A percentile compares a stretch with the other conserved stretches of the same genome.
Conservation (phyloP, 2,113 vertebrate species). For the Chloroceryle aenea region DNA sequence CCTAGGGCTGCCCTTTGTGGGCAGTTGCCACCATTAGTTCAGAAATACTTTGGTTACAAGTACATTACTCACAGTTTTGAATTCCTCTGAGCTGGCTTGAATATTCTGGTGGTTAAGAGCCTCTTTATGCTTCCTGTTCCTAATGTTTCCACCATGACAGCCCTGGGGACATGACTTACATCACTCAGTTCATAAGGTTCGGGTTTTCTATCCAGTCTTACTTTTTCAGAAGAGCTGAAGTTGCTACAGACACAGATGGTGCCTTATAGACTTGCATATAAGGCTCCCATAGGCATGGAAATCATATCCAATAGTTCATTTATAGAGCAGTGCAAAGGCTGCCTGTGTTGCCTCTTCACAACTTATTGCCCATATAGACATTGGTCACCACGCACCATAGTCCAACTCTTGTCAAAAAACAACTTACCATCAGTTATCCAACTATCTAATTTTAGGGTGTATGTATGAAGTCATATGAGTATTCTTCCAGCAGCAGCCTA, state of each 20-base stretch:
- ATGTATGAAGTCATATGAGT: neutral
- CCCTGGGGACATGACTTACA: neutral
- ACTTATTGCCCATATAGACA: neutral
- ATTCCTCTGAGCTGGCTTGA: neutral
- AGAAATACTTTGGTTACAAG: neutral
- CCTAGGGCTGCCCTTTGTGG: neutral
- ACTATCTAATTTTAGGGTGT: neutral
- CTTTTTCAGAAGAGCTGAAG: neutral
- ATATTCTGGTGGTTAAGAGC: neutral
- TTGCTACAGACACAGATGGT: neutral
- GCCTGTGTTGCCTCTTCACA: rapidly evolving
- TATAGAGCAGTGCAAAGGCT: neutral
- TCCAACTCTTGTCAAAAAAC: neutral
- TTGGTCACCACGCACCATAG: neutral
- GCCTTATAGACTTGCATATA: neutral
- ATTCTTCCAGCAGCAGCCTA: neutral
- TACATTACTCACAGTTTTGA: neutral
- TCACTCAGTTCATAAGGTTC: neutral
- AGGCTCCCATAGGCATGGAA: neutral
- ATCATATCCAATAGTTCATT: neutral
- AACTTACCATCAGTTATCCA: neutral
- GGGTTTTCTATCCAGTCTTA: neutral
- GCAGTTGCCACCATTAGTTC: neutral
- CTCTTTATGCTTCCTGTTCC: neutral
- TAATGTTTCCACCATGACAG: neutral